These are phyloP conservation scores for Eretmochelys imbricata DNA, from an alignment of 2,113 vertebrate species.

Conservation along the genomic window DNA sequence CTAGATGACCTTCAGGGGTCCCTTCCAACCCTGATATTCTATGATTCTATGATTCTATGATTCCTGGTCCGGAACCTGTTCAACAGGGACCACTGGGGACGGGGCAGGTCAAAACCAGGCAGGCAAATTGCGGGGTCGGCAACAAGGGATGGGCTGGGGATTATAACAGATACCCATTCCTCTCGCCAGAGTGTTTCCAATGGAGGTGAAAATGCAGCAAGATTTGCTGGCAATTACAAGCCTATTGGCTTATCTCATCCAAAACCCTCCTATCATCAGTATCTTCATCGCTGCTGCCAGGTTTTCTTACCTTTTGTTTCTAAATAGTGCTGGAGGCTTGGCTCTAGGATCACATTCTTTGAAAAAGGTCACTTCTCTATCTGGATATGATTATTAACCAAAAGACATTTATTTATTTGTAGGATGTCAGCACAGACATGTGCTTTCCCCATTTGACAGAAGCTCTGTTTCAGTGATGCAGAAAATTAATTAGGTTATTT, in stretches of 20 bases:
- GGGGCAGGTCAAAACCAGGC: no score
- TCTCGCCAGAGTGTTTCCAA: no score
- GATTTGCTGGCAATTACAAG: slow-evolving; percentile 16
- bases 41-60: no score
- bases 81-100: no score
- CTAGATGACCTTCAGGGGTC: no score
- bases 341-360: neutral
- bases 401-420: neutral
- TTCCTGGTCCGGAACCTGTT: no score
- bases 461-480: slow-evolving; percentile 42
- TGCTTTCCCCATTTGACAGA: slow-evolving; percentile 11
- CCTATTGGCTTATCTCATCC: slow-evolving; percentile 13
- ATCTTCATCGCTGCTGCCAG: neutral
- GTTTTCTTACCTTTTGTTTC: slow-evolving; percentile 54
- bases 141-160: no score
- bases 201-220: neutral
- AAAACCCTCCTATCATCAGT: neutral
- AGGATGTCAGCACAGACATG: neutral
- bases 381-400: neutral
- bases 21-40: no score
- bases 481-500: slow-evolving; percentile 70
- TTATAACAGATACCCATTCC: no score
- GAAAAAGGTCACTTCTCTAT: neutral
- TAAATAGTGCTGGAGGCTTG: neutral
- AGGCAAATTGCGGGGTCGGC: no score